phyloP scores from a whole-genome alignment of 1,140 invertebrate genomes.

The Bombus superbus region DNA sequence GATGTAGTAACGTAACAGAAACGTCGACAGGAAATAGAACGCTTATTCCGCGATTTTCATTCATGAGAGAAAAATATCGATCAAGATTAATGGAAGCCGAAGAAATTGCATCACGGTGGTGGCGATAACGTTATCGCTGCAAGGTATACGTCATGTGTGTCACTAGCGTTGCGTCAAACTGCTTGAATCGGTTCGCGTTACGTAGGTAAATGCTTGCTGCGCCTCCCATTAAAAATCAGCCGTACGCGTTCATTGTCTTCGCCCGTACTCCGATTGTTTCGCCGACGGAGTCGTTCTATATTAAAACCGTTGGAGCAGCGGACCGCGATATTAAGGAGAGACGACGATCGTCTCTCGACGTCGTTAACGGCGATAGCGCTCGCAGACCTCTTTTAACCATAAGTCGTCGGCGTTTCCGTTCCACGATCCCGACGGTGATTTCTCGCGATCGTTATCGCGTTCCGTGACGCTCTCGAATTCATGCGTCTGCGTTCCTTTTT shows the following conservation, averaged over 20 bases:
- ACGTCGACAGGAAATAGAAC: too few species aligned
- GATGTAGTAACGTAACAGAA: too few species aligned
- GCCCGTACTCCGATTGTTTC: background rate
- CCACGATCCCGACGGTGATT: too few species aligned
- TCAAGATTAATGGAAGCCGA: background rate
- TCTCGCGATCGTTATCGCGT: too few species aligned
- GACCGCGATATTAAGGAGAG: background rate
- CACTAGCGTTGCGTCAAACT: background rate
- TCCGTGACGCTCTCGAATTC: background rate
- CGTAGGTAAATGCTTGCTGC: background rate
- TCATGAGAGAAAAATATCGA: background rate
- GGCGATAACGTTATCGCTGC: constrained; percentile 24
- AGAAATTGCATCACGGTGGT: constrained; percentile 9
- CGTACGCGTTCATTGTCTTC: background rate
- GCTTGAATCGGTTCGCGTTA: background rate
- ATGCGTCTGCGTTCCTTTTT: background rate
- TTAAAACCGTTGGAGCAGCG: background rate
- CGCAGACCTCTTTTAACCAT: too few species aligned
- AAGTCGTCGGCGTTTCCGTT: background rate
- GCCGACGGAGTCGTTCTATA: background rate
- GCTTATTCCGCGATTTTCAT: too few species aligned
- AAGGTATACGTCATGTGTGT: constrained; percentile 9
- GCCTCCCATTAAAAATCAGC: background rate
- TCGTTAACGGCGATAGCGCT: background rate
- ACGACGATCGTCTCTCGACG: background rate